Evolutionary conservation across 2,888 invertebrate species (phyloP).

Genomic region (Neoscelio sp.): DNA sequence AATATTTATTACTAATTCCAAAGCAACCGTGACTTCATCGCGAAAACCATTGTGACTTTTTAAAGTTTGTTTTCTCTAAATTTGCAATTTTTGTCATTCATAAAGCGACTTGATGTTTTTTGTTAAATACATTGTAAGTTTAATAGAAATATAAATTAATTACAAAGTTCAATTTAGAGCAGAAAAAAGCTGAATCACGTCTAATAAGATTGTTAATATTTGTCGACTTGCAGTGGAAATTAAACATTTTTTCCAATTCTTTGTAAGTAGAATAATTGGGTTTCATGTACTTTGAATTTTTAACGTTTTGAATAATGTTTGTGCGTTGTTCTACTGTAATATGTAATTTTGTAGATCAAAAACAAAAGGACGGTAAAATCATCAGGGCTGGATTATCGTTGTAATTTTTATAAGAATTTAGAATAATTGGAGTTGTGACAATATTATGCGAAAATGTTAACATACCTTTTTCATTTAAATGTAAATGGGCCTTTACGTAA

Average conservation of each 20-base stretch:
- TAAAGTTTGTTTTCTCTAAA: background rate
- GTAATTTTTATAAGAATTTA: background rate
- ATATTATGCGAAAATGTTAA: conserved; percentile 6
- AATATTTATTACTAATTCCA: no score
- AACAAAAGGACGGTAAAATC: conserved; percentile 6
- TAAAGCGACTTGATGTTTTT: background rate
- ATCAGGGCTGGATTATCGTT: conserved; percentile 4
- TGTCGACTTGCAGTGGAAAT: conserved; percentile 5
- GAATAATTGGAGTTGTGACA: conserved; percentile 14
- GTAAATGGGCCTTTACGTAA: conserved; percentile 24
- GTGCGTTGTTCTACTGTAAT: conserved; percentile 22
- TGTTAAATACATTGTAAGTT: conserved; percentile 2
- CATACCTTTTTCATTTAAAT: conserved; percentile 12
- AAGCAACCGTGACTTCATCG: background rate
- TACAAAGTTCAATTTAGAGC: conserved; percentile 9
- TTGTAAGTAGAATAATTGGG: conserved; percentile 7
- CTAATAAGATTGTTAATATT: conserved; percentile 12
- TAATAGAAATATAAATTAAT: conserved; percentile 16
- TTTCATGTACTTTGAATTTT: conserved; percentile 22
- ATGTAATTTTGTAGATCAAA: background rate
- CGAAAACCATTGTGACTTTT: background rate
- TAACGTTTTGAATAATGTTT: conserved; percentile 13
- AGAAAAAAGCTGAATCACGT: conserved; percentile 1
- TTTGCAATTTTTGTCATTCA: background rate
- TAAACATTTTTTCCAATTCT: conserved; percentile 3